Evolutionary conservation across 2,888 invertebrate species (phyloP).

Genomic region (Cybosia mesomella): DNA sequence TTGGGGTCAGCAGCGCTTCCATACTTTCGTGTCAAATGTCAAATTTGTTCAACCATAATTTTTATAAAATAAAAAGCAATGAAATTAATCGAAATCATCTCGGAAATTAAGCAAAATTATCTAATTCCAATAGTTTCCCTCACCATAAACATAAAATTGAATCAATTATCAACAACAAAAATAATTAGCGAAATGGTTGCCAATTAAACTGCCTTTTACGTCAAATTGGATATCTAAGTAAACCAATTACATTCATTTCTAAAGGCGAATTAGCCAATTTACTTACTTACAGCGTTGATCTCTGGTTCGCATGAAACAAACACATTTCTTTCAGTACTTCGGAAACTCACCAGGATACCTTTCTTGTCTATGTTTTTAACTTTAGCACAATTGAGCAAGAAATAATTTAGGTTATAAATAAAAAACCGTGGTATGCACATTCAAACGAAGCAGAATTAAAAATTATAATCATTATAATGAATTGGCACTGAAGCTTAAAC

Average conservation of each 20-base stretch:
- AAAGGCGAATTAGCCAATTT: constrained; percentile 40
- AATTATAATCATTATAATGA: no score
- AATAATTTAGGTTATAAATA: neutral
- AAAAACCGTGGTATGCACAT: no score
- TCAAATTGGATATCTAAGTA: constrained; percentile 39
- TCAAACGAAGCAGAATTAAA: no score
- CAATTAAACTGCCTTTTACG: constrained; percentile 44
- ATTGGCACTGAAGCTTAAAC: no score
- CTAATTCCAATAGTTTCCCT: neutral
- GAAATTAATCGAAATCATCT: neutral
- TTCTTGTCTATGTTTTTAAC: neutral
- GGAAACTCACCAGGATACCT: neutral
- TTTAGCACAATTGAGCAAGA: neutral
- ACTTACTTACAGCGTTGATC: constrained; percentile 35
- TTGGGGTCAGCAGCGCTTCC: neutral
- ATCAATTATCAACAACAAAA: constrained; percentile 23
- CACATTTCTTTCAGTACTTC: constrained; percentile 19
- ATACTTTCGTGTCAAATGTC: neutral
- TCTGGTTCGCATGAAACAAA: constrained; percentile 26
- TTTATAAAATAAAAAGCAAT: no score
- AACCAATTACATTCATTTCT: constrained; percentile 40
- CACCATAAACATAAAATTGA: constrained; percentile 15
- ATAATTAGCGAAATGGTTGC: constrained; percentile 39
- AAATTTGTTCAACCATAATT: no score
- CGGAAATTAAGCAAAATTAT: neutral